These are phyloP conservation scores for Lophura nycthemera DNA, from an alignment of 2,113 vertebrate species.

Conservation along the genomic window DNA sequence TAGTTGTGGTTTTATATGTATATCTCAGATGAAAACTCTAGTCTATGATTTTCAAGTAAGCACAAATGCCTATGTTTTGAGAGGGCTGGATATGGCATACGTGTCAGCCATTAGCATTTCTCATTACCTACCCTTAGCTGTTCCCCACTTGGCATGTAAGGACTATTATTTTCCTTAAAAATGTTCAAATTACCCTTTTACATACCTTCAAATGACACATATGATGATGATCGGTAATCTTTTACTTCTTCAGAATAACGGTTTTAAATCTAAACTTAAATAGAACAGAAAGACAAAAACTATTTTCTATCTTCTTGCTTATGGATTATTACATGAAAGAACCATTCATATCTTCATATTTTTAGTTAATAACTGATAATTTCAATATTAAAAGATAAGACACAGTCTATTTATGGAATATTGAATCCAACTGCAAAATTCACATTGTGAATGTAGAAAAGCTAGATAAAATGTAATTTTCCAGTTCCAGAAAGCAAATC, in stretches of 20 bases:
- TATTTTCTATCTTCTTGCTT: not conserved
- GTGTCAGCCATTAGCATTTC: not conserved
- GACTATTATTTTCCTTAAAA: not conserved
- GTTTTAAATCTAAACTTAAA: not conserved
- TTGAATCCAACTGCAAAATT: not conserved
- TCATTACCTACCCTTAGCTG: not conserved
- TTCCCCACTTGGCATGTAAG: not conserved
- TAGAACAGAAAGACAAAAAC: not conserved
- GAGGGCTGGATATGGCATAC: not conserved
- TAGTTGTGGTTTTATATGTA: not conserved
- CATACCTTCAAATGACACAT: not conserved
- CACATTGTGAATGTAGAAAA: not conserved
- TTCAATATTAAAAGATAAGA: slow-evolving; percentile 38
- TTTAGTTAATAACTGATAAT: not conserved
- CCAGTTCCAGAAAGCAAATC: not conserved
- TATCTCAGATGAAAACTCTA: not conserved
- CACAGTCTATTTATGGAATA: not conserved
- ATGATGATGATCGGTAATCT: not conserved
- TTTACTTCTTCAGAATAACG: not conserved
- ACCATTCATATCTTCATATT: not conserved
- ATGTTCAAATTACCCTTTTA: not conserved
- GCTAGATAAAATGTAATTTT: not conserved
- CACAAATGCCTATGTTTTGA: not conserved
- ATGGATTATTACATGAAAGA: slow-evolving; percentile 1
- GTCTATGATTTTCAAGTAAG: not conserved